Evolutionary conservation across 1,140 invertebrate species (phyloP).

Genomic region (Drosophila albomicans): DNA sequence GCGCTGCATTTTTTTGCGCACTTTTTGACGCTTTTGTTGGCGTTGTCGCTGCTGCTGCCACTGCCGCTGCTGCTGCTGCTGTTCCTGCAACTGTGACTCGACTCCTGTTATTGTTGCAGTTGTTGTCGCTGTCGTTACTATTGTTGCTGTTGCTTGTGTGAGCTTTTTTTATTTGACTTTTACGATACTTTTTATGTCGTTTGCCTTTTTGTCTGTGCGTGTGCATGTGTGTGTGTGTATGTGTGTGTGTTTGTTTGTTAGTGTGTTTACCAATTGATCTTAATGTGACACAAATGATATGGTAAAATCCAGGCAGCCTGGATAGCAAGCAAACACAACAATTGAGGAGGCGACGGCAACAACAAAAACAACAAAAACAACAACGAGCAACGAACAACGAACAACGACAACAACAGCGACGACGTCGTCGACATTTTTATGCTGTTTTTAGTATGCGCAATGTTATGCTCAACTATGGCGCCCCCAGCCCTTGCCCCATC

Average conservation of each 20-base stretch:
- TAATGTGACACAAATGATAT: conserved; percentile 85
- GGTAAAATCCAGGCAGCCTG: conserved; percentile 74
- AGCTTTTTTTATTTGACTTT: conserved; percentile 67
- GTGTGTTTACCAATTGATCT: conserved; percentile 84
- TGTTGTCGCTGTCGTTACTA: conserved; percentile 16
- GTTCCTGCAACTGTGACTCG: conserved; percentile 35
- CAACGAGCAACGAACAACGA: conserved; percentile 43
- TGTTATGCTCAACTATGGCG: conserved; percentile 41
- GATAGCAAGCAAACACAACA: conserved; percentile 53
- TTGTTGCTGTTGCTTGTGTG: conserved; percentile 46
- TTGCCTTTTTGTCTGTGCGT: conserved; percentile 66
- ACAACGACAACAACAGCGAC: conserved; percentile 52
- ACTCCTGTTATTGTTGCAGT: conserved; percentile 40
- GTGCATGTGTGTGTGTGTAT: conserved; percentile 4
- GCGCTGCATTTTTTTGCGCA: conserved; percentile 74
- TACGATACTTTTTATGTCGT: conserved; percentile 77
- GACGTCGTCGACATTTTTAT: conserved; percentile 72
- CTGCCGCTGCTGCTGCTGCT: conserved; percentile 21
- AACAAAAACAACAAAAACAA: conserved; percentile 36
- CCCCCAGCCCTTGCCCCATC: background rate
- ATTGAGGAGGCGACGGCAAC: conserved; percentile 57
- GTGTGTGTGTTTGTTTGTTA: conserved; percentile 34
- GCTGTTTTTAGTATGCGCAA: conserved; percentile 71
- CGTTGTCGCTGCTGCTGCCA: conserved; percentile 47
- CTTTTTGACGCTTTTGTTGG: conserved; percentile 76